Percentiles rank a stretch among this genome's conserved stretches.
phyloP scores from a whole-genome alignment of 2,797 vertebrate species.

The Crenuchus spilurus region DNA sequence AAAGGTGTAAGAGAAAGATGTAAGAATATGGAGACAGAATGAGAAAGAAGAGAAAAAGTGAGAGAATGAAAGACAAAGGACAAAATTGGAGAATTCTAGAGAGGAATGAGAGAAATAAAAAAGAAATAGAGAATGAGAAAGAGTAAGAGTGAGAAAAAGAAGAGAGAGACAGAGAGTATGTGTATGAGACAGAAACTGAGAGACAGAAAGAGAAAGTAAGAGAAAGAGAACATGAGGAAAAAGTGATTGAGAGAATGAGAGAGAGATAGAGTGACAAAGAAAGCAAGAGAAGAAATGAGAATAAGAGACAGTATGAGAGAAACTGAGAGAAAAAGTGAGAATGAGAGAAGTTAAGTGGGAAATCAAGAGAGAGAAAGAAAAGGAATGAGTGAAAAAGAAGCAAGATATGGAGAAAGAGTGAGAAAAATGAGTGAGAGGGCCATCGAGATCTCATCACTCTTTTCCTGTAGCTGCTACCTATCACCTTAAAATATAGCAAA shows the following conservation, averaged over 20 bases:
- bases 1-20: not conserved
- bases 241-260: constrained; percentile 26
- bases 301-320: not conserved
- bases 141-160: not conserved
- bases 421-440: constrained; percentile 22
- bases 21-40: not conserved
- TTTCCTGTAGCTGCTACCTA: constrained; percentile 26
- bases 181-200: not conserved
- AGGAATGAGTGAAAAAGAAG: constrained; percentile 19
- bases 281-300: not conserved
- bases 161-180: not conserved
- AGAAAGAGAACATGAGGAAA: constrained; percentile 51
- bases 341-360: not conserved
- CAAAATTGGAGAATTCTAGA: not conserved
- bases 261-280: not conserved
- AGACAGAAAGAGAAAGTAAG: not conserved
- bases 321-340: not conserved
- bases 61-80: not conserved
- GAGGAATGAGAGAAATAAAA: constrained; percentile 3
- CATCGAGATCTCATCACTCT: constrained; percentile 41
- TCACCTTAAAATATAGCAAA: constrained; percentile 7
- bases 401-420: not conserved
- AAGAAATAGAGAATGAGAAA: not conserved
- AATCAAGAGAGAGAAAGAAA: constrained; percentile 24
- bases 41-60: not conserved